These are phyloP conservation scores for Galerucella nymphaeae DNA, from an alignment of 2,888 invertebrate genomes.

Conservation along the genomic window DNA sequence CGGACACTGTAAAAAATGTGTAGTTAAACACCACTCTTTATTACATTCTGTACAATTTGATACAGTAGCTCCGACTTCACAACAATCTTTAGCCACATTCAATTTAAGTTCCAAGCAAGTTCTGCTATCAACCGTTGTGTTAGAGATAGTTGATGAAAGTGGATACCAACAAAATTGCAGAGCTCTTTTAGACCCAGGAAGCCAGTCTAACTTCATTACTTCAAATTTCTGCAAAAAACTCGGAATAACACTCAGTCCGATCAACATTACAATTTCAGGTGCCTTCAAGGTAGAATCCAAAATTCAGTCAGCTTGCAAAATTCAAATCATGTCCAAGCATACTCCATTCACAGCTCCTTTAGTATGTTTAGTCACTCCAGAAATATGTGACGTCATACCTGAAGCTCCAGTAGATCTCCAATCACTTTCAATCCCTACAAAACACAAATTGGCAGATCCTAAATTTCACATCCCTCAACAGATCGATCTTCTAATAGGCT, in stretches of 20 bases:
- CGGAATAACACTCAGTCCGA: neutral
- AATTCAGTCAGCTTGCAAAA: neutral
- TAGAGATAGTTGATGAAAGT: neutral
- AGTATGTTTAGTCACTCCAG: conserved; percentile 1
- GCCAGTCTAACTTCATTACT: conserved; percentile 5
- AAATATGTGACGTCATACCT: neutral
- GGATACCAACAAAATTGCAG: neutral
- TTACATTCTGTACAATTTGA: neutral
- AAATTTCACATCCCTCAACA: conserved; percentile 2
- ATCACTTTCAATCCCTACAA: conserved; percentile 4
- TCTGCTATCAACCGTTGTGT: neutral
- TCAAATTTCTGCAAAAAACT: neutral
- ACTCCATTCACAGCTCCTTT: conserved; percentile 1
- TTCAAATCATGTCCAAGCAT: conserved; percentile 7
- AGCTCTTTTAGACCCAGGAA: neutral
- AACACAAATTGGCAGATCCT: neutral
- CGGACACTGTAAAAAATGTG: neutral
- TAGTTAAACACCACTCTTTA: neutral
- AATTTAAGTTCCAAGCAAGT: conserved; percentile 5
- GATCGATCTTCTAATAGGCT: conserved; percentile 7
- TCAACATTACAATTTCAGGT: conserved; percentile 7
- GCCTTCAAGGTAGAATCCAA: neutral
- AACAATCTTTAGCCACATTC: neutral
- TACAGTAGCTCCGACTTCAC: neutral
- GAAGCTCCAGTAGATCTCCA: neutral